phyloP scores from a whole-genome alignment of 92 coral and sea anemone species.

The Bergia sp. region DNA sequence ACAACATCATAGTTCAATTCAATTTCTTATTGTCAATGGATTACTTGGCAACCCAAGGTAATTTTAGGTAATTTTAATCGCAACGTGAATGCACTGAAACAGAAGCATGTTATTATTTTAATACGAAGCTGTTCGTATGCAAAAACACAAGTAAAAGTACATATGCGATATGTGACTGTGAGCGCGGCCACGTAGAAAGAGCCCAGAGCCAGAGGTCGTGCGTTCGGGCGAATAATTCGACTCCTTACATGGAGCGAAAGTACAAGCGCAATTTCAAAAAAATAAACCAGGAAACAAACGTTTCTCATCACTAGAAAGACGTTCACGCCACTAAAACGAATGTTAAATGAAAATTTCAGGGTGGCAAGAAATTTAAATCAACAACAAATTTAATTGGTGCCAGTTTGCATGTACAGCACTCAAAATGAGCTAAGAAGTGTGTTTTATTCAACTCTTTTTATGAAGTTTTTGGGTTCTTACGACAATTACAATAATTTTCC shows the following conservation, averaged over 20 bases:
- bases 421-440: not conserved
- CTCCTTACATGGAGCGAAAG: slow-evolving; percentile 11
- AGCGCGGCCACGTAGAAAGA: not conserved
- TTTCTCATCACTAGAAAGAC: not conserved
- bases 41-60: slow-evolving; percentile 12
- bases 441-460: not conserved
- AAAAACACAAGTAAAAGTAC: slow-evolving; percentile 23
- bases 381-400: slow-evolving; percentile 45
- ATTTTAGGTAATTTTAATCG: not conserved
- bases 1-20: not conserved
- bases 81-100: slow-evolving; percentile 11
- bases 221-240: slow-evolving; percentile 6
- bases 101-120: slow-evolving; percentile 40
- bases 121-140: slow-evolving; percentile 10
- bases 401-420: slow-evolving; percentile 11
- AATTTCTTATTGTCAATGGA: slow-evolving; percentile 12
- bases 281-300: slow-evolving; percentile 9
- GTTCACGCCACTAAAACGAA: not conserved
- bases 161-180: not conserved
- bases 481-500: slow-evolving; percentile 36
- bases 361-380: slow-evolving; percentile 33
- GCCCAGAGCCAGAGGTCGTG: not conserved
- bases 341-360: slow-evolving; percentile 11
- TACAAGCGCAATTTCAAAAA: not conserved
- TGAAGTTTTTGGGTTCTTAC: not conserved